A percentile compares a stretch with the other conserved stretches of the same genome.
Conservation (phyloP, 1,140 invertebrate genomes). For the Drosophila triauraria region DNA sequence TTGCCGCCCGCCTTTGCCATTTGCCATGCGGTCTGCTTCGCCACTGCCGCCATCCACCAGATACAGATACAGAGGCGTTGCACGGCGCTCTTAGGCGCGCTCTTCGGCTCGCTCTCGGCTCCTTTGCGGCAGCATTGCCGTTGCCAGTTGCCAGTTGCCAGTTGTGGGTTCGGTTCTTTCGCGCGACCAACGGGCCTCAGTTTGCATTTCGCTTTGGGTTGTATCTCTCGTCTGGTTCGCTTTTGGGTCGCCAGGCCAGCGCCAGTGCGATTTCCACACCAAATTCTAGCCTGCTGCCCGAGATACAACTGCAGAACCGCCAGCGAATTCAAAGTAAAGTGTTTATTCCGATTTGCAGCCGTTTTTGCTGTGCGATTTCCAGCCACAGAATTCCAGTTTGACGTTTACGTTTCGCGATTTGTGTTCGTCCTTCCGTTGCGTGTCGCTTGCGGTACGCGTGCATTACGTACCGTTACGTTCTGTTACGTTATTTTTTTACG, state of each 20-base stretch:
- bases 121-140: constrained; percentile 13
- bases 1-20: constrained; percentile 36
- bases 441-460: constrained; percentile 22
- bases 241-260: constrained; percentile 73
- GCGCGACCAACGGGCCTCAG: constrained; percentile 62
- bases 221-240: constrained; percentile 81
- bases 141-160: constrained; percentile 8
- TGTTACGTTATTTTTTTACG: constrained; percentile 11
- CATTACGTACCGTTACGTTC: constrained; percentile 14
- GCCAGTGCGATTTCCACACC: constrained; percentile 48
- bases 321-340: constrained; percentile 52
- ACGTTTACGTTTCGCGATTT: constrained; percentile 13
- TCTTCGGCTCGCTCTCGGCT: constrained; percentile 11
- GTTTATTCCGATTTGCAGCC: constrained; percentile 31
- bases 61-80: constrained; percentile 58
- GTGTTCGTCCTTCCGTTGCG: constrained; percentile 31
- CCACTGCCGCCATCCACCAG: constrained; percentile 58
- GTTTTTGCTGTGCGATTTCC: constrained; percentile 1
- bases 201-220: constrained; percentile 84
- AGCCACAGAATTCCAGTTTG: constrained; percentile 8
- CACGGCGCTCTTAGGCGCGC: constrained; percentile 29
- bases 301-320: constrained; percentile 41
- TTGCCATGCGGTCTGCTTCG: constrained; percentile 57
- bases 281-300: constrained; percentile 55
- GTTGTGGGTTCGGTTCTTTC: constrained; percentile 64